Percentiles rank a stretch among this genome's conserved stretches.
phyloP scores from a whole-genome alignment of 1,140 invertebrate genomes.

The Cyclargus thomasi region DNA sequence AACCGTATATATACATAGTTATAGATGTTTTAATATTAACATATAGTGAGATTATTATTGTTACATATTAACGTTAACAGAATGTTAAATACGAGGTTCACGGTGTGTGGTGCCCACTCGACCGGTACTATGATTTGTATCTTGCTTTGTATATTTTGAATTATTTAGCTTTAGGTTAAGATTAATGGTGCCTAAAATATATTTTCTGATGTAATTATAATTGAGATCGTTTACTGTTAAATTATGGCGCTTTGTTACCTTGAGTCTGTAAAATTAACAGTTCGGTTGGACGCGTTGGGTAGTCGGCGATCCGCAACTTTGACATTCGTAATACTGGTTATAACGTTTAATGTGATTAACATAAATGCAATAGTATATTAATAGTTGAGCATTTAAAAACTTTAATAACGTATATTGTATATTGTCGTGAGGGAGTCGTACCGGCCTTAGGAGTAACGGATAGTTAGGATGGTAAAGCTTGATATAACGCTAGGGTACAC shows the following conservation, averaged over 20 bases:
- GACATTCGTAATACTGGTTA: not conserved
- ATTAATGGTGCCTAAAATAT: slow-evolving; percentile 31
- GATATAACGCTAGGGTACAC: slow-evolving; percentile 47
- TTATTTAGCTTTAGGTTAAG: slow-evolving; percentile 28
- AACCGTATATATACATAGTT: slow-evolving; percentile 30
- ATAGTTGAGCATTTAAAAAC: slow-evolving; percentile 63
- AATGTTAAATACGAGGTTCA: slow-evolving; percentile 19
- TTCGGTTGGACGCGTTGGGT: not conserved
- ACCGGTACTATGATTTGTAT: not conserved
- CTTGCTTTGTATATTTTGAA: slow-evolving; percentile 19
- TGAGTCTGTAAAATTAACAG: slow-evolving; percentile 2
- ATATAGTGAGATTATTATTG: slow-evolving; percentile 30
- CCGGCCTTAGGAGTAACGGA: slow-evolving; percentile 68
- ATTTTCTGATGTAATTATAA: slow-evolving; percentile 24
- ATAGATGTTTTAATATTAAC: slow-evolving; percentile 22
- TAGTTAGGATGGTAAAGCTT: slow-evolving; percentile 53
- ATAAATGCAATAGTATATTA: slow-evolving; percentile 49
- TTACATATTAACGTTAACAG: slow-evolving; percentile 19
- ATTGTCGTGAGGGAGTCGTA: slow-evolving; percentile 62
- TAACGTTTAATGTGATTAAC: slow-evolving; percentile 17
- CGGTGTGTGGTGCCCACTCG: not conserved
- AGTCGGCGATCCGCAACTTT: not conserved
- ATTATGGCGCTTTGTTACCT: slow-evolving; percentile 18
- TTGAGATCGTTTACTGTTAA: slow-evolving; percentile 21
- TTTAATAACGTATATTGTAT: slow-evolving; percentile 68